These are phyloP conservation scores for Drosophila greeni DNA, from an alignment of 2,888 invertebrate genomes.

Conservation along the genomic window DNA sequence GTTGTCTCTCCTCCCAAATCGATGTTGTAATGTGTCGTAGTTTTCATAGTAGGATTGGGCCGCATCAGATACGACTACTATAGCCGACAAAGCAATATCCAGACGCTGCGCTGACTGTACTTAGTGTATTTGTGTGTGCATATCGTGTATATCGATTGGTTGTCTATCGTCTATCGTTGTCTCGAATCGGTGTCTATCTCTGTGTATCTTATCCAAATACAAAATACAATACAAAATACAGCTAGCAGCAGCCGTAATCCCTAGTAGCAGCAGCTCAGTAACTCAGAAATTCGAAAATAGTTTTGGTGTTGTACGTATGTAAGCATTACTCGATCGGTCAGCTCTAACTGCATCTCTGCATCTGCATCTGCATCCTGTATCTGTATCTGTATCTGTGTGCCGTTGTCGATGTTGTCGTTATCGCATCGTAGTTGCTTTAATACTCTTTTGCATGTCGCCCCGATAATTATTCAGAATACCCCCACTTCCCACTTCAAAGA, in stretches of 20 bases:
- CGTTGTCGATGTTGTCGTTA: slow-evolving; percentile 52
- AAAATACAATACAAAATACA: slow-evolving; percentile 4
- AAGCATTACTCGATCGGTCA: slow-evolving; percentile 44
- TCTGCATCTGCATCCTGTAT: slow-evolving; percentile 64
- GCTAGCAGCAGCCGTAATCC: slow-evolving; percentile 8
- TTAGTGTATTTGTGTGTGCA: slow-evolving; percentile 23
- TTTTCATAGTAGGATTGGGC: slow-evolving; percentile 46
- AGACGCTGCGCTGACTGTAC: slow-evolving; percentile 16
- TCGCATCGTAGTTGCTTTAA: slow-evolving; percentile 34
- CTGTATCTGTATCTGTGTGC: slow-evolving; percentile 60
- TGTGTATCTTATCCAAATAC: slow-evolving; percentile 25
- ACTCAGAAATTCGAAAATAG: slow-evolving; percentile 50
- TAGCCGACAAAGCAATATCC: slow-evolving; percentile 40
- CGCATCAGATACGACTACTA: slow-evolving; percentile 24
- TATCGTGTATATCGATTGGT: slow-evolving; percentile 22
- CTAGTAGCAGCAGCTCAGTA: slow-evolving; percentile 20
- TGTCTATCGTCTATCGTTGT: slow-evolving; percentile 44
- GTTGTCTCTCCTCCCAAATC: slow-evolving; percentile 45
- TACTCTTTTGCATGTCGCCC: slow-evolving; percentile 46
- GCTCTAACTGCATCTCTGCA: slow-evolving; percentile 15
- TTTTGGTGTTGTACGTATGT: slow-evolving; percentile 68
- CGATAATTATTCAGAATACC: neutral
- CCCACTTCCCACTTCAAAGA: slow-evolving; percentile 15
- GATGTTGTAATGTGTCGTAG: slow-evolving; percentile 64
- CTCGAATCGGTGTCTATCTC: slow-evolving; percentile 41